phyloP scores from a whole-genome alignment of 2,113 vertebrate genomes.

The Xiphorhynchus elegans region DNA sequence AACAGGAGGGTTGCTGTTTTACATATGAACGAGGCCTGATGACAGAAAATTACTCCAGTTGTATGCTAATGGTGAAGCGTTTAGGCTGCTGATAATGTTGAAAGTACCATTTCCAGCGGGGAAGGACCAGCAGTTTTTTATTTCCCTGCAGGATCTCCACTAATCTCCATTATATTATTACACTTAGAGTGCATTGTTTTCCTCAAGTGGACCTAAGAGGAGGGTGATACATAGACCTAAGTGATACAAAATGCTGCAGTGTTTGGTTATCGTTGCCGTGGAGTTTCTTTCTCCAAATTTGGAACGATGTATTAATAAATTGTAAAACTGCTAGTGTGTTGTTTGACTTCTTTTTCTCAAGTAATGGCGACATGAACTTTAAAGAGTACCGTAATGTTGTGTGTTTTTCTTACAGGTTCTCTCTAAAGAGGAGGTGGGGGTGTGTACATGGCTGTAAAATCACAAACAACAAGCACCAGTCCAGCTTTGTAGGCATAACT shows the following conservation, averaged over 20 bases:
- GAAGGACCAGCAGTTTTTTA: conserved; percentile 17
- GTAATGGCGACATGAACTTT: conserved; percentile 18
- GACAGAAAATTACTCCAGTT: conserved; percentile 42
- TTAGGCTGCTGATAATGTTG: neutral
- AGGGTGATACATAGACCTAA: neutral
- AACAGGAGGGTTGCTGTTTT: conserved; percentile 38
- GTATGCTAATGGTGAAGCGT: conserved; percentile 59
- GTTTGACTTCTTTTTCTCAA: neutral
- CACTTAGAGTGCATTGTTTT: neutral
- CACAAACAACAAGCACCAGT: neutral
- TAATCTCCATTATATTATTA: conserved; percentile 9
- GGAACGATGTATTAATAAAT: neutral
- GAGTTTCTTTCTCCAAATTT: neutral
- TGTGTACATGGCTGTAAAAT: neutral
- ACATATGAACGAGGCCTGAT: conserved; percentile 64
- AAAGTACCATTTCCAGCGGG: conserved; percentile 39
- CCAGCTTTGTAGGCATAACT: neutral
- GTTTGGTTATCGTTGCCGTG: neutral
- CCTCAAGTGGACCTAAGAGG: neutral
- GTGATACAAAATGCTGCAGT: neutral
- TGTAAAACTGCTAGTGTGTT: neutral
- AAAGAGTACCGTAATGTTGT: neutral
- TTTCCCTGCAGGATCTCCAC: conserved; percentile 4
- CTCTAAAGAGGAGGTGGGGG: neutral
- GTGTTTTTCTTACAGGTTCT: conserved; percentile 22